phyloP scores from a whole-genome alignment of 2,797 vertebrate genomes.

The Lemur catta region DNA sequence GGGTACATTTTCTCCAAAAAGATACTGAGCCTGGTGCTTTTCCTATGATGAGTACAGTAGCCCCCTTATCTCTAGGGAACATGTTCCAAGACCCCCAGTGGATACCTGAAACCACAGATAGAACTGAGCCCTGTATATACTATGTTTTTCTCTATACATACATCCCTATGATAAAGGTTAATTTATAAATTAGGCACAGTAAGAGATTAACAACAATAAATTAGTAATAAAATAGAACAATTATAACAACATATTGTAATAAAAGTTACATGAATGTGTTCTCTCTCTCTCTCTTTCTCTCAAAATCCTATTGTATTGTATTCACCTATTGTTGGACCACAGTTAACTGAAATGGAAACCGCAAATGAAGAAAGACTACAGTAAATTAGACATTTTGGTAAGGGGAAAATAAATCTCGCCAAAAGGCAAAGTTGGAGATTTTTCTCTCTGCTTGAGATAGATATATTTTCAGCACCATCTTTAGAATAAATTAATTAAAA shows the following conservation, averaged over 20 bases:
- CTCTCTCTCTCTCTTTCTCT: neutral
- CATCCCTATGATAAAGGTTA: neutral
- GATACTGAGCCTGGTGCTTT: neutral
- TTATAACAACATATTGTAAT: neutral
- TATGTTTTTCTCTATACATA: neutral
- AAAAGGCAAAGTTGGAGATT: neutral
- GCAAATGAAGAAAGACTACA: neutral
- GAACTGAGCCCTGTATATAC: neutral
- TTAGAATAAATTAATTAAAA: slow-evolving; percentile 48
- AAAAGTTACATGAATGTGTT: neutral
- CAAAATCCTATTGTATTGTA: neutral
- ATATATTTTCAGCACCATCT: neutral
- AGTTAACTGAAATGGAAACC: neutral
- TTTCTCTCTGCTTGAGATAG: neutral
- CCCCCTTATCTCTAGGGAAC: neutral
- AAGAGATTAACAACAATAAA: neutral
- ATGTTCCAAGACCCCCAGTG: neutral
- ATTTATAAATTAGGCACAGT: neutral
- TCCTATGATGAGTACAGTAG: neutral
- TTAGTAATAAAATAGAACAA: neutral
- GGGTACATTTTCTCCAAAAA: neutral
- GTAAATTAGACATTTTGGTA: neutral
- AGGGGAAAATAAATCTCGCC: neutral
- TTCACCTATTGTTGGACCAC: neutral
- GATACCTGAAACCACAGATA: neutral